These are phyloP conservation scores for Xiphorhynchus erythropygius DNA, from an alignment of 2,797 vertebrate genomes.

Conservation along the genomic window DNA sequence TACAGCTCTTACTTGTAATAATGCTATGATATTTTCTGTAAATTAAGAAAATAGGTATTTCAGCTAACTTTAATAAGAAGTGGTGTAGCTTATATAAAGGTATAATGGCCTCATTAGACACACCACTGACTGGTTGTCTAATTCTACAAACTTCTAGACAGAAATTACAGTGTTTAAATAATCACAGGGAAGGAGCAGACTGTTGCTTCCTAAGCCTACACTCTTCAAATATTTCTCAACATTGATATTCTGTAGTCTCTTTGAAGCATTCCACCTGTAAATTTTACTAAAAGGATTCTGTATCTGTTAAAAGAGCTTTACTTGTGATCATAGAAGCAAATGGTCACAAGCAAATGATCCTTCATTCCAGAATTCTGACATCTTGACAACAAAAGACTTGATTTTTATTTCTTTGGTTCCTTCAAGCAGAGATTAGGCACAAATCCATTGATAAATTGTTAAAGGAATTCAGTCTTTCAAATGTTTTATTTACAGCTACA, in stretches of 20 bases:
- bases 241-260: background rate
- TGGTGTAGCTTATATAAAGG: background rate
- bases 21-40: background rate
- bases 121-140: background rate
- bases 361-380: background rate
- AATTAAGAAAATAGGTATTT: background rate
- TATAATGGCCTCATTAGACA: background rate
- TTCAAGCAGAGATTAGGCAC: background rate
- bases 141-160: background rate
- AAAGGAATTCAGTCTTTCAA: background rate
- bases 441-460: background rate
- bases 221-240: background rate
- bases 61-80: background rate
- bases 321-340: background rate
- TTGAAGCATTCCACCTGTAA: background rate
- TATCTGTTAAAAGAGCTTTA: background rate
- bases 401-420: background rate
- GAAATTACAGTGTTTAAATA: background rate
- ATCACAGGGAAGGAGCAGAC: background rate
- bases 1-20: background rate
- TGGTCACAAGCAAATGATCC: background rate
- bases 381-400: background rate
- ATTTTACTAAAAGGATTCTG: background rate
- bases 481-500: background rate
- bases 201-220: background rate